phyloP scores from a whole-genome alignment of 2,797 vertebrate genomes.

The Brachyalestes nurse region DNA sequence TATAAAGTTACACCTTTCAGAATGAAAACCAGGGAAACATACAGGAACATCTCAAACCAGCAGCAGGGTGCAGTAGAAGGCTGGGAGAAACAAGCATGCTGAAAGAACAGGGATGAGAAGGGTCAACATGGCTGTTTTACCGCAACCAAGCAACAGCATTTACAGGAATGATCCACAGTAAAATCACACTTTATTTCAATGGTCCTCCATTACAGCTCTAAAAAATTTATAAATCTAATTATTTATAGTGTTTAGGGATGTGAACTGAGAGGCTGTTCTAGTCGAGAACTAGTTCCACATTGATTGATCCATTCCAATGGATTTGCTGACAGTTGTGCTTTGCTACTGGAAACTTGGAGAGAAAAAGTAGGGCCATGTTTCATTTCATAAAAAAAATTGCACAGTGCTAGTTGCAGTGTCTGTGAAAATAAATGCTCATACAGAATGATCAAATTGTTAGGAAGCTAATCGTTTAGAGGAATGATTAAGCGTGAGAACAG shows the following conservation, averaged over 20 bases:
- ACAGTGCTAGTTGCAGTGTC: no score
- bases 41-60: slow-evolving; percentile 51
- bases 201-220: background rate
- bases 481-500: no score
- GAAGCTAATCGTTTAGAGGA: background rate
- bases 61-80: slow-evolving; percentile 5
- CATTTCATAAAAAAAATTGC: no score
- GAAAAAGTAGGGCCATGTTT: no score
- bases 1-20: background rate
- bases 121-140: slow-evolving; percentile 45
- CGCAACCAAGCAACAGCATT: background rate
- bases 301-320: no score
- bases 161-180: background rate
- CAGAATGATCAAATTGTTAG: background rate
- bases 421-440: no score
- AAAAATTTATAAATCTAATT: no score
- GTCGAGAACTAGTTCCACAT: no score
- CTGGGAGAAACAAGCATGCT: slow-evolving; percentile 10
- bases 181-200: background rate
- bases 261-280: no score
- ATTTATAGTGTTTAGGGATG: no score
- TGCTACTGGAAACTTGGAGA: no score
- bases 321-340: no score
- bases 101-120: slow-evolving; percentile 17
- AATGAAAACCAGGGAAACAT: slow-evolving; percentile 51